Base-by-base conservation (phyloP, 2,888 invertebrate genomes). In the Lepidochrysops patricia region DNA sequence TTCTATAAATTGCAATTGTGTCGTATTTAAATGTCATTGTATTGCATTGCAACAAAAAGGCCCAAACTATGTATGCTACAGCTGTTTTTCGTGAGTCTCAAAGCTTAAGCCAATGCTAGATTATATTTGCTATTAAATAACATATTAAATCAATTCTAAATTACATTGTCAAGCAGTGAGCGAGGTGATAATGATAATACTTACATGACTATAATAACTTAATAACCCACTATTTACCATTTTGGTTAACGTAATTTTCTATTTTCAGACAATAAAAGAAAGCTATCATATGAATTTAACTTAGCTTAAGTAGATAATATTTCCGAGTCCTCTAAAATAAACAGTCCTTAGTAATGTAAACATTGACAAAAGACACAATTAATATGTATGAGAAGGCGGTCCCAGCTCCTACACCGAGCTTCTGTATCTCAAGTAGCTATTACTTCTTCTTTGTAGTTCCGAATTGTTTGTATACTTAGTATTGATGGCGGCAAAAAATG, bases 321-420 rank as follows among this genome's bases (percentile, higher is more conserved):
- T 7, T 19, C 23, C 19, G n/a, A n/a, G n/a, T 43, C 37, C 37
- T 43, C 43, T 12, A 19, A 19, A 23, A 43, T 43, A 43, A 43
- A 19, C 43, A 43, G 43, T 43, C 43, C 23, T 71, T 71, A 68
- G 56, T 57, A 73, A 71, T 70, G 68, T 69, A 68, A 76, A 54
- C 29, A 32, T n/a, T 43, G 43, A 29, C 29, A 67, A 66, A 68
- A 66, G 62, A 63, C 56, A 65, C 69, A 79, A 79, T 86, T 82
- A 83, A 87, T 87, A 88, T 87, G 80, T 82, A 88, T 86, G 75
- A 82, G 79, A 70, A 78, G 87, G 87, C 80, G 58, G 84, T 78
- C 73, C 63, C 68, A 66, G 67, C 68, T 67, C 71, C 72, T 73
- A 79, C n/a, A n/a, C n/a, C n/a, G n/a, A 70, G 72, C 75, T 76